Conservation (phyloP, 2,113 vertebrate species). For the Epinephelus cyanopodus region DNA sequence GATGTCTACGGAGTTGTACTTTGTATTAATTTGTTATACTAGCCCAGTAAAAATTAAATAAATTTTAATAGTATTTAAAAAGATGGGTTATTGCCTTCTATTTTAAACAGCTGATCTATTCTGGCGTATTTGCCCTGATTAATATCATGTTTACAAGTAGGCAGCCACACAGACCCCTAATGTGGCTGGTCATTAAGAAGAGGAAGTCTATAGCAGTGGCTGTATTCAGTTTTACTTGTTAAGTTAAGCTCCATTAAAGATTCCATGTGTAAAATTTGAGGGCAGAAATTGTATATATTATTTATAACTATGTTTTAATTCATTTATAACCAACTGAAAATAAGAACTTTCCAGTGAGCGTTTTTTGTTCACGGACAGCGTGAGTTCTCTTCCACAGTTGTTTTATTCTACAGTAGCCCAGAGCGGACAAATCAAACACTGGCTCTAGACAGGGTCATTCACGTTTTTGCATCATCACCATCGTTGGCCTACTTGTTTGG, state of each 20-base stretch:
- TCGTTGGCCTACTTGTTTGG: too few relatives aligned
- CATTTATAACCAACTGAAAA: too few relatives aligned
- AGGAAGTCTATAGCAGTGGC: not conserved
- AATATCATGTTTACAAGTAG: not conserved
- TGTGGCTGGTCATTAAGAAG: not conserved
- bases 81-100: conserved; percentile 8
- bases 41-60: conserved; percentile 72
- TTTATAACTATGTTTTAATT: too few relatives aligned
- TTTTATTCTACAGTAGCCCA: too few relatives aligned
- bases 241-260: not conserved
- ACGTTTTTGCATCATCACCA: too few relatives aligned
- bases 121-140: not conserved
- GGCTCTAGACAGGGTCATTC: too few relatives aligned
- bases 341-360: too few relatives aligned
- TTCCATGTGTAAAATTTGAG: too few relatives aligned
- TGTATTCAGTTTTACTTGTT: not conserved
- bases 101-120: conserved; percentile 7
- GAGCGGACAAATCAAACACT: too few relatives aligned
- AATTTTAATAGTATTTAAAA: conserved; percentile 66
- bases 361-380: too few relatives aligned
- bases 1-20: conserved; percentile 79
- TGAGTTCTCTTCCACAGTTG: too few relatives aligned
- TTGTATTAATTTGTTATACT: conserved; percentile 84
- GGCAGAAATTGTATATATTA: too few relatives aligned
- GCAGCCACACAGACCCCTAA: not conserved